These are phyloP conservation scores for Drosophila bipectinata DNA, from an alignment of 1,140 invertebrate species.

Conservation along the genomic window DNA sequence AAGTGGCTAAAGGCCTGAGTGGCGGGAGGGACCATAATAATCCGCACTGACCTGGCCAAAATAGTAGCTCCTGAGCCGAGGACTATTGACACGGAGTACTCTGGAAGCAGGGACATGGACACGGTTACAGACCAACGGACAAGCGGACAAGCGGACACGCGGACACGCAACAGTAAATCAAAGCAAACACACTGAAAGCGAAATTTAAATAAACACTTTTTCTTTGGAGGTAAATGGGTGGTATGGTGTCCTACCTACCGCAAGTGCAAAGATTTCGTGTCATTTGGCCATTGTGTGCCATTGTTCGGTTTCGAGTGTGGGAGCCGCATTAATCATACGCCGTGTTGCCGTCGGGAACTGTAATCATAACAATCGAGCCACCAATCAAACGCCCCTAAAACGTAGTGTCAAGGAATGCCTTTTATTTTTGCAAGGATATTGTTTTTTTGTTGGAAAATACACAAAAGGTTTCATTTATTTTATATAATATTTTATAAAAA, in stretches of 20 bases:
- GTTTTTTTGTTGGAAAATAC: too few relatives aligned
- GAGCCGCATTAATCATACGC: slow-evolving; percentile 53
- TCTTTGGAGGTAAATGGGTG: not conserved
- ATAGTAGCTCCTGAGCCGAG: slow-evolving; percentile 18
- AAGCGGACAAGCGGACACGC: not conserved
- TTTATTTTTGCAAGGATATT: too few relatives aligned
- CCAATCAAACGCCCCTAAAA: slow-evolving; percentile 34
- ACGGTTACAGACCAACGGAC: not conserved
- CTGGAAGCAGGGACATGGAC: not conserved
- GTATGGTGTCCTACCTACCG: too few relatives aligned
- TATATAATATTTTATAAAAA: not conserved
- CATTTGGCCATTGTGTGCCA: slow-evolving; percentile 38
- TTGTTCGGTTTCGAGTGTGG: slow-evolving; percentile 1
- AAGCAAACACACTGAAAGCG: slow-evolving; percentile 22
- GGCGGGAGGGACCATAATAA: not conserved
- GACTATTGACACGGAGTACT: slow-evolving; percentile 15
- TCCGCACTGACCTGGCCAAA: slow-evolving; percentile 30
- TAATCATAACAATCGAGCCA: slow-evolving; percentile 34
- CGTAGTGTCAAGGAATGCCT: slow-evolving; percentile 22
- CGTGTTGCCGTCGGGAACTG: slow-evolving; percentile 27
- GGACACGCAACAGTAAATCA: slow-evolving; percentile 41
- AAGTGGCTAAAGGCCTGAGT: slow-evolving; percentile 24
- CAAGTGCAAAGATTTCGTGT: slow-evolving; percentile 33
- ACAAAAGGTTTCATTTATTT: not conserved
- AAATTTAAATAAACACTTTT: slow-evolving; percentile 38